Percentiles rank a stretch among this genome's conserved stretches.
These are phyloP conservation scores for Caenorhabditis sp. DNA, from an alignment of 2,888 invertebrate genomes.

Conservation along the genomic window DNA sequence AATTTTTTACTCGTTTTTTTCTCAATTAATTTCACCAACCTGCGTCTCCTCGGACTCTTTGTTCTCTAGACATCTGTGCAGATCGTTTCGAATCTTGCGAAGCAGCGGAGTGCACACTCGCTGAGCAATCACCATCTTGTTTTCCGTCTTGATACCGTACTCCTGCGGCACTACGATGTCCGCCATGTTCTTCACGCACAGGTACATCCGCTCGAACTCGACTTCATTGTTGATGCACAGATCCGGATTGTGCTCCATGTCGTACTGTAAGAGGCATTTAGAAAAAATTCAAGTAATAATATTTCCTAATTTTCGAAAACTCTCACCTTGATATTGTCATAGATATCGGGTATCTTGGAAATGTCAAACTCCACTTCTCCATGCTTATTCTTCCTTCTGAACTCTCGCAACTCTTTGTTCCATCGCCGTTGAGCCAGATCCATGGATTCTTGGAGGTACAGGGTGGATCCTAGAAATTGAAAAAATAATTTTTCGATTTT, in stretches of 20 bases:
- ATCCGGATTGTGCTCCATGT: slow-evolving; percentile 97
- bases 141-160: slow-evolving; percentile 95
- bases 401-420: slow-evolving; percentile 89
- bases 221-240: slow-evolving; percentile 85
- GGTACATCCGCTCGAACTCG: slow-evolving; percentile 86
- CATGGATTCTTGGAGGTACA: slow-evolving; percentile 99
- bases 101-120: slow-evolving; percentile 97
- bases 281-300: too few species aligned
- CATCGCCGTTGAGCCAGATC: slow-evolving; percentile 92
- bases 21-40: too few species aligned
- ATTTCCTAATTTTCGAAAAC: too few species aligned
- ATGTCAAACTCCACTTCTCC: slow-evolving; percentile 90
- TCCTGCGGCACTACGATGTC: slow-evolving; percentile 99
- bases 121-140: slow-evolving; percentile 96
- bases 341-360: slow-evolving; percentile 99
- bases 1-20: too few species aligned
- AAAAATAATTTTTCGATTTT: too few species aligned
- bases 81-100: slow-evolving; percentile 87
- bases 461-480: slow-evolving; percentile 84
- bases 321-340: slow-evolving; percentile 98
- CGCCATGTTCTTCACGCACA: slow-evolving; percentile 96
- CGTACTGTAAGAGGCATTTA: slow-evolving; percentile 84
- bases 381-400: slow-evolving; percentile 88
- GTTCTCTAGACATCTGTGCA: slow-evolving; percentile 88
- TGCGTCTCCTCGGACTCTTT: slow-evolving; percentile 93